Percentiles rank a stretch among this genome's conserved stretches.
Conservation (phyloP, 2,113 vertebrate genomes). For the Equus przewalskii region DNA sequence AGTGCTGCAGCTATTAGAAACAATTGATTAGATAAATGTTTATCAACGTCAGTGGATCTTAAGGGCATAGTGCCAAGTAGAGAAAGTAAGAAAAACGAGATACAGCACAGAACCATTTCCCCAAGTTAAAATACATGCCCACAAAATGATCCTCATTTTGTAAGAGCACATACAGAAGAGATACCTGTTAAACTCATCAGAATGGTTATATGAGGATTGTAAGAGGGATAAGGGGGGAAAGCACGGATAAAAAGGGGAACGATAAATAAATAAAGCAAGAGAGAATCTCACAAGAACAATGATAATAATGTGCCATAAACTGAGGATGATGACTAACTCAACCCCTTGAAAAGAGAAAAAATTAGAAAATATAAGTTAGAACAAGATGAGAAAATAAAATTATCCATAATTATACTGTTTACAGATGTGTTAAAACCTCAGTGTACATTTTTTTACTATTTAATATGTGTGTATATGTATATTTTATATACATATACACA, state of each 20-base stretch:
- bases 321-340: background rate
- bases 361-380: background rate
- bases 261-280: slow-evolving; percentile 6
- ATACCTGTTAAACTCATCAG: background rate
- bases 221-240: background rate
- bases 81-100: slow-evolving; percentile 1
- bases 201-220: background rate
- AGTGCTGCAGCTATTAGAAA: background rate
- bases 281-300: background rate
- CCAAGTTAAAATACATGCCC: background rate
- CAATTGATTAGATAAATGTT: background rate
- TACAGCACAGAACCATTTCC: background rate
- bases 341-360: background rate
- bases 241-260: background rate
- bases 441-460: background rate
- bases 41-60: background rate
- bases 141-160: background rate
- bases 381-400: background rate
- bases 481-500: background rate
- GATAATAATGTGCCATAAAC: background rate
- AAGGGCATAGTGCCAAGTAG: background rate
- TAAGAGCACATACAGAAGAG: background rate
- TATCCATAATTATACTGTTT: background rate
- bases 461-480: background rate
- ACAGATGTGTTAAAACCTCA: background rate